These are phyloP conservation scores for Peromyscus melanophrys DNA, from an alignment of 2,797 vertebrate genomes.

Conservation along the genomic window DNA sequence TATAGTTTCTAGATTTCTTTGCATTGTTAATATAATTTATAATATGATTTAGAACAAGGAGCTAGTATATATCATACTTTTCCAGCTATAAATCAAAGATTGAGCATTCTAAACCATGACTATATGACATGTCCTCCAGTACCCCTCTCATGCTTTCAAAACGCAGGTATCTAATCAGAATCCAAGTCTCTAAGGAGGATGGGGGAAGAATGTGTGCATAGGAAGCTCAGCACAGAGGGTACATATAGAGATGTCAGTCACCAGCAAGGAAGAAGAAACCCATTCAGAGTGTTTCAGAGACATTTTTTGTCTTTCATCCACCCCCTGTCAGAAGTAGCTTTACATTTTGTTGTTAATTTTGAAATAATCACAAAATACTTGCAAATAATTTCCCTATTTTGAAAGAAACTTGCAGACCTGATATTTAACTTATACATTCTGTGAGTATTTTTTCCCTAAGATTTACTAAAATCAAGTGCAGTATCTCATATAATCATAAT, in stretches of 20 bases:
- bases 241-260: background rate
- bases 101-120: background rate
- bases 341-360: background rate
- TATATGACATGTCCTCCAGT: background rate
- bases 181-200: background rate
- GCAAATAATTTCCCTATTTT: background rate
- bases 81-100: background rate
- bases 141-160: background rate
- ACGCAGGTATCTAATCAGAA: background rate
- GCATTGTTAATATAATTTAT: constrained; percentile 65
- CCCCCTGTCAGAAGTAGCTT: background rate
- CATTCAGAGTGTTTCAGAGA: background rate
- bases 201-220: background rate
- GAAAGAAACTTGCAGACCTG: background rate
- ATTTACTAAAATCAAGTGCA: background rate
- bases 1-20: constrained; percentile 57
- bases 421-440: background rate
- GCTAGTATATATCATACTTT: background rate
- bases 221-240: background rate
- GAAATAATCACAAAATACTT: background rate
- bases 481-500: background rate
- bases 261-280: background rate
- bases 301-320: background rate
- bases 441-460: background rate
- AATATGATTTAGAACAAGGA: constrained; percentile 74